phyloP scores from a whole-genome alignment of 2,113 vertebrate genomes.

The Orycteropus afer region DNA sequence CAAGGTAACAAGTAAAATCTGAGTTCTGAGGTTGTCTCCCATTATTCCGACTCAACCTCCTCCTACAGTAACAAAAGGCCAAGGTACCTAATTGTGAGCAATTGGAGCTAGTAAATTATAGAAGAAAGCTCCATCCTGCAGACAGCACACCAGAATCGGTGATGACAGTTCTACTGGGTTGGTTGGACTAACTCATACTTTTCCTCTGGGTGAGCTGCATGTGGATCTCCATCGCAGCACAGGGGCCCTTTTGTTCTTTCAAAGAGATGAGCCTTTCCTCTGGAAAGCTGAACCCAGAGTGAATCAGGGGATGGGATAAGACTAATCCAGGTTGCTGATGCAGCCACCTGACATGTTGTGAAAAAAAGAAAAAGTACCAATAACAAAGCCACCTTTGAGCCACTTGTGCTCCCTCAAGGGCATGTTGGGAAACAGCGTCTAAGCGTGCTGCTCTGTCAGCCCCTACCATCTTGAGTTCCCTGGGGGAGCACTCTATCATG shows the following conservation, averaged over 20 bases:
- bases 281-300: neutral
- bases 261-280: no score
- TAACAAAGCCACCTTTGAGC: accelerated
- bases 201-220: no score
- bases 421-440: accelerated
- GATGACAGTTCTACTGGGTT: no score
- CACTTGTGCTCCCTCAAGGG: no score
- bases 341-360: no score
- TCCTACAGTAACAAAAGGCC: accelerated
- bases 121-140: neutral
- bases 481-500: accelerated
- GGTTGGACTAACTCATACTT: no score
- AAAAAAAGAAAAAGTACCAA: no score
- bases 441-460: neutral
- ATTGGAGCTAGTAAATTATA: accelerated
- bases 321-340: accelerated
- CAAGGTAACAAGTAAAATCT: no score
- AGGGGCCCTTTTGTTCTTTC: neutral
- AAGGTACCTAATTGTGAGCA: no score
- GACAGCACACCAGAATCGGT: neutral
- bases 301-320: neutral
- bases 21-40: neutral
- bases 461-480: neutral
- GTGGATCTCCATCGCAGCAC: neutral
- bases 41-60: neutral